These are phyloP conservation scores for Cebus imitator DNA, from an alignment of 2,113 vertebrate species.

Conservation along the genomic window DNA sequence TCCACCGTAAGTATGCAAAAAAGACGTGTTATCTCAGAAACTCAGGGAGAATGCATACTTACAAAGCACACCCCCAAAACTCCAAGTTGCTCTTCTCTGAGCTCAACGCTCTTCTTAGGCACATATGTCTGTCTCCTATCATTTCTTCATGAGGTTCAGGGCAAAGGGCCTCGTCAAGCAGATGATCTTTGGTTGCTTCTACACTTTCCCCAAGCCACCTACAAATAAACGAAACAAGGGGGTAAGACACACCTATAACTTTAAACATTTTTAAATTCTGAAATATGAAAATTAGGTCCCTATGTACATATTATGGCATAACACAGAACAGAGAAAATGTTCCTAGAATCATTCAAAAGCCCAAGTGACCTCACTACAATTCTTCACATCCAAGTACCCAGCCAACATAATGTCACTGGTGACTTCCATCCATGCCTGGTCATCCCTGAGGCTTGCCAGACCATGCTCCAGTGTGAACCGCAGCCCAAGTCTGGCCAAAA, in stretches of 20 bases:
- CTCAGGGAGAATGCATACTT: conserved; percentile 57
- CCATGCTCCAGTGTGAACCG: background rate
- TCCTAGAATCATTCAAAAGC: background rate
- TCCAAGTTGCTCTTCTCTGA: conserved; percentile 57
- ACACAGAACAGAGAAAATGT: background rate
- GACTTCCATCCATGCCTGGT: background rate
- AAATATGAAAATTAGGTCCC: background rate
- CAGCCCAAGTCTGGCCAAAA: background rate
- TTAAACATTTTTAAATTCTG: conserved; percentile 10
- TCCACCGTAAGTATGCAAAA: background rate
- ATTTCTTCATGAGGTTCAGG: conserved; percentile 73
- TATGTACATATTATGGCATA: background rate
- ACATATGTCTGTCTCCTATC: conserved; percentile 63
- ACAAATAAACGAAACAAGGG: conserved; percentile 53
- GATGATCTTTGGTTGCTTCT: conserved; percentile 28
- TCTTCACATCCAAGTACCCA: background rate
- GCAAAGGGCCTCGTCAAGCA: conserved; percentile 56
- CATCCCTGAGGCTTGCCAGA: background rate
- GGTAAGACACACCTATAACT: conserved; percentile 33
- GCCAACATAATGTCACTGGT: background rate
- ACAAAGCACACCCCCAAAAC: conserved; percentile 67
- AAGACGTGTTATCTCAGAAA: background rate
- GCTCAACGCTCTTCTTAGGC: conserved; percentile 64
- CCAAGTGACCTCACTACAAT: background rate
- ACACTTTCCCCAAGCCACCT: conserved; percentile 61